These are phyloP conservation scores for Hypsibius dujardini DNA, from an alignment of 1,140 invertebrate species.

Conservation along the genomic window DNA sequence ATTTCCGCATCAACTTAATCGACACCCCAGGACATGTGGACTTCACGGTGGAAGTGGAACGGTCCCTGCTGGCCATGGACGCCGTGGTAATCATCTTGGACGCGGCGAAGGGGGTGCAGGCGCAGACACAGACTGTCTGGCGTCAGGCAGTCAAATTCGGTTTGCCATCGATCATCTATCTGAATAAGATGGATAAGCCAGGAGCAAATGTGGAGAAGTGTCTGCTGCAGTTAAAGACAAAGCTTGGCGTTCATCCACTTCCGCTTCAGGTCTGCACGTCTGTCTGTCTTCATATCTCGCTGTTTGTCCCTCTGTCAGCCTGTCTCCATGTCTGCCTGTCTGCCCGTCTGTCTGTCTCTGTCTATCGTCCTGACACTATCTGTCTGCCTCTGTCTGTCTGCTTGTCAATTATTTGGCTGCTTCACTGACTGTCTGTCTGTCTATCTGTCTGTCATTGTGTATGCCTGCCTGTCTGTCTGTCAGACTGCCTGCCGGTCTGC, in stretches of 20 bases:
- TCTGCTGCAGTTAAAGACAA: conserved; percentile 51
- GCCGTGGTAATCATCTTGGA: conserved; percentile 77
- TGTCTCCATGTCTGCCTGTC: no score
- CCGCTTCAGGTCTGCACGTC: conserved; percentile 41
- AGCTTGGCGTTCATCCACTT: conserved; percentile 51
- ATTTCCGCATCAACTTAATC: conserved; percentile 68
- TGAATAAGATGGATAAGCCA: conserved; percentile 91
- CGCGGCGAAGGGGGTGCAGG: conserved; percentile 75
- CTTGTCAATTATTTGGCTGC: no score
- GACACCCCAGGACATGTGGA: conserved; percentile 98
- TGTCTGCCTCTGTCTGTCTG: no score
- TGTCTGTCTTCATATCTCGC: no score
- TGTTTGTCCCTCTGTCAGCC: no score
- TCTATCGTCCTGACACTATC: no score
- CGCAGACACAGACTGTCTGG: conserved; percentile 92
- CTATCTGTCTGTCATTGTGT: no score
- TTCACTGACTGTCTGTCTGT: no score
- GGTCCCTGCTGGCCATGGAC: conserved; percentile 74
- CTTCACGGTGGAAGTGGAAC: conserved; percentile 94
- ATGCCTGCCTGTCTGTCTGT: no score
- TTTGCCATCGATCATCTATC: conserved; percentile 66
- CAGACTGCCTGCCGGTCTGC: no score
- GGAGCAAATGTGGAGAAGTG: conserved; percentile 53
- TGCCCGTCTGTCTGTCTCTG: no score
- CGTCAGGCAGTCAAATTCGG: conserved; percentile 66